phyloP scores from a whole-genome alignment of 2,113 vertebrate species.

The Sminthopsis crassicaudata region DNA sequence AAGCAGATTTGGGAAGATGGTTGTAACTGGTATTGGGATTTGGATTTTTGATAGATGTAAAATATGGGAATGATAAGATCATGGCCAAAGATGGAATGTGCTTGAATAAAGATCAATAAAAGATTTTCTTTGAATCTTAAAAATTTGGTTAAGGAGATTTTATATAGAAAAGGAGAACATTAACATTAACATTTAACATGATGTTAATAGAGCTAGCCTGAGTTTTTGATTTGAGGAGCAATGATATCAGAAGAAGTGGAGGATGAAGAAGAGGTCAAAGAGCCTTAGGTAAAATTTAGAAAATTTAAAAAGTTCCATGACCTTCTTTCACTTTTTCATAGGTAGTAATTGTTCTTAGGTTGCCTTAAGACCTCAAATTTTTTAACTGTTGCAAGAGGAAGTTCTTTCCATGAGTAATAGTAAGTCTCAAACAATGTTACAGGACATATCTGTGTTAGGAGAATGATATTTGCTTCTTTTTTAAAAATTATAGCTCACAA shows the following conservation, averaged over 20 bases:
- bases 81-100: background rate
- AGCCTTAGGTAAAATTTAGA: background rate
- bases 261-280: background rate
- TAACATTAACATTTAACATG: too few relatives aligned
- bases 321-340: background rate
- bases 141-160: background rate
- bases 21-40: background rate
- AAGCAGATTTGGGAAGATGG: background rate
- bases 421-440: background rate
- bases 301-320: background rate
- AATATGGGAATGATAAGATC: background rate
- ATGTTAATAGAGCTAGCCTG: conserved; percentile 3
- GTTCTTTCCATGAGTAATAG: background rate
- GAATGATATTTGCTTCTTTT: background rate
- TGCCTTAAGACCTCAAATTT: background rate
- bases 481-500: background rate
- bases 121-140: background rate
- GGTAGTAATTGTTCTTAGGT: background rate
- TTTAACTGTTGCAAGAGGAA: background rate
- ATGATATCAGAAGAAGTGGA: background rate
- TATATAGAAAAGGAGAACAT: too few relatives aligned
- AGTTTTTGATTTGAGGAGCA: conserved; percentile 19
- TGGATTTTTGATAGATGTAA: background rate
- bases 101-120: background rate
- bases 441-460: background rate